phyloP scores from a whole-genome alignment of 1,140 invertebrate genomes.

The Drosophila kanapiae region DNA sequence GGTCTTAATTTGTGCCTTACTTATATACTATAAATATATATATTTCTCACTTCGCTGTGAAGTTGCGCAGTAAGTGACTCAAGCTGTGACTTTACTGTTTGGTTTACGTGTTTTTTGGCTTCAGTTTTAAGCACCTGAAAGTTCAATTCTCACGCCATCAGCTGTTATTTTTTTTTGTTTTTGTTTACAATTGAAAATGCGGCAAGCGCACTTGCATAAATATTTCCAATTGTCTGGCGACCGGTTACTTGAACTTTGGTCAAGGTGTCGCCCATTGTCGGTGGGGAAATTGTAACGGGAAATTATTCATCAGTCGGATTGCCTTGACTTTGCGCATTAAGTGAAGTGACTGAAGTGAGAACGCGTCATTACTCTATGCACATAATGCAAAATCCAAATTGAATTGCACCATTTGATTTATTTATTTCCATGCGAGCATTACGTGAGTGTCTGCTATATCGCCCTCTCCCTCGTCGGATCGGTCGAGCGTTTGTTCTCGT shows the following conservation, averaged over 20 bases:
- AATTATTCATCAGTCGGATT: slow-evolving; percentile 30
- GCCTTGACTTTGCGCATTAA: slow-evolving; percentile 32
- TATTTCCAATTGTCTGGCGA: slow-evolving; percentile 10
- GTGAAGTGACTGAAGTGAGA: slow-evolving; percentile 15
- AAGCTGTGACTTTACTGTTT: not conserved
- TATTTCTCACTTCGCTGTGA: slow-evolving; percentile 1
- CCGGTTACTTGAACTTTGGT: slow-evolving; percentile 39
- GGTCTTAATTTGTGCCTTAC: slow-evolving; percentile 21
- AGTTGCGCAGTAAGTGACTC: slow-evolving; percentile 29
- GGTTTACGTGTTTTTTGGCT: slow-evolving; percentile 11
- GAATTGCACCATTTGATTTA: slow-evolving; percentile 40
- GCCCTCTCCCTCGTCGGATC: slow-evolving; percentile 15
- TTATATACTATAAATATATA: not conserved
- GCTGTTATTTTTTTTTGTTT: slow-evolving; percentile 5
- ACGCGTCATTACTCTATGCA: slow-evolving; percentile 1
- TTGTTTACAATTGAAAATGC: slow-evolving; percentile 30
- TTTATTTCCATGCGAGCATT: slow-evolving; percentile 30
- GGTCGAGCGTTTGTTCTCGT: slow-evolving; percentile 16
- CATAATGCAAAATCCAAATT: slow-evolving; percentile 32
- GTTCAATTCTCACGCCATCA: slow-evolving; percentile 28
- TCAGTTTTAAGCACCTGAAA: slow-evolving; percentile 8
- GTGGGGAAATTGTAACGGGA: slow-evolving; percentile 37
- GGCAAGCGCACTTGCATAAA: slow-evolving; percentile 16
- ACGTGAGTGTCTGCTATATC: slow-evolving; percentile 26
- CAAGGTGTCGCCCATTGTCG: slow-evolving; percentile 21